Evolutionary conservation across 1,140 invertebrate genomes (phyloP), one percentile per base, ranked within the genome.

Genomic region (Leguminivora glycinivorella): DNA sequence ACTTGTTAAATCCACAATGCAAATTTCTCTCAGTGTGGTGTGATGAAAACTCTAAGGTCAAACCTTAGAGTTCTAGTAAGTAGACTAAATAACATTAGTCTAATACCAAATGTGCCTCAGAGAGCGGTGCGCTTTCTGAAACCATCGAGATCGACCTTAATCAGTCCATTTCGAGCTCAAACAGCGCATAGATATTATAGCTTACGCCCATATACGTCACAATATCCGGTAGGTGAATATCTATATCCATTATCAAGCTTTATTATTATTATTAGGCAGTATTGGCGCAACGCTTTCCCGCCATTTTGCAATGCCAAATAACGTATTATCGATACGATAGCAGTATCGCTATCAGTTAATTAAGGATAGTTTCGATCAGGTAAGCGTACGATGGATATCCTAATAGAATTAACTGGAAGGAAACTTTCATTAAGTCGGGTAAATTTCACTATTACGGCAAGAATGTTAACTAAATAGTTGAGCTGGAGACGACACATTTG

Each of bases 71-170:
- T n/a, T n/a, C n/a, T n/a, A n/a, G n/a, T n/a, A n/a, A n/a, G n/a
- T n/a, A n/a, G n/a, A 34, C 9, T 34, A 34, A 34, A 34, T 34
- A 34, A 34, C 14, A 38, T 38, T 38, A 38, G 34, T 9, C 10
- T 38, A 12, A 38, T 12, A 38, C 6, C 34, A 14, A 38, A 38
- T 38, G 34, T 9, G 34, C 10, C 2, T 12, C 34, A 14, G 34
- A 12, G 10, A 14, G 34, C 34, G 10, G 34, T 14, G 34, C 34
- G 34, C 34, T 60, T 58, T 67, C 40, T 31, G 69, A 69, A 72
- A 52, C 38, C 25, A 72, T 43, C 24, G 2, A n/a, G 69, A 72
- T 69, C 71, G 47, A 68, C 40, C n/a, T 67, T 72, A 72, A 72
- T 72, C 69, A 72, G 66, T 56, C 38, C 67, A 38, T 25, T 70